These are phyloP conservation scores for Cyanoderma ruficeps DNA, from an alignment of 2,113 vertebrate genomes.

Conservation along the genomic window DNA sequence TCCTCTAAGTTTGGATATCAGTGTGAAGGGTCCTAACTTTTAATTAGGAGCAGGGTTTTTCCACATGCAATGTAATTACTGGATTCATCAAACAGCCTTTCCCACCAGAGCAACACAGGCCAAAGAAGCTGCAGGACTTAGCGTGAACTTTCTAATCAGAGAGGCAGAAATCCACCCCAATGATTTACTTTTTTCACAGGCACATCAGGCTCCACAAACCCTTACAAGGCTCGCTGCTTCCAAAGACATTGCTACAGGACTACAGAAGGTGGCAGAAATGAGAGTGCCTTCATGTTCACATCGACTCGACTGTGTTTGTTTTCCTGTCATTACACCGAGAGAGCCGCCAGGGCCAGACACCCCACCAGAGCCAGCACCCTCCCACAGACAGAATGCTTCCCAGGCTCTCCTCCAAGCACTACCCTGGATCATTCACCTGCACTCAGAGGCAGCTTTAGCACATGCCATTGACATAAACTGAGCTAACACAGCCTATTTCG, in stretches of 20 bases:
- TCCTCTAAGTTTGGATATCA: neutral
- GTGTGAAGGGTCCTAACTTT: neutral
- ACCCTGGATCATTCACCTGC: neutral
- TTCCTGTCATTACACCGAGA: accelerated
- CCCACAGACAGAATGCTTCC: neutral
- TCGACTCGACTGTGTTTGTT: neutral
- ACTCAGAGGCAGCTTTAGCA: neutral
- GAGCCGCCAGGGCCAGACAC: accelerated
- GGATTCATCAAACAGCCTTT: neutral
- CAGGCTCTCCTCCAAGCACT: neutral
- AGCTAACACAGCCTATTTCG: neutral
- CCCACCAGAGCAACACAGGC: neutral
- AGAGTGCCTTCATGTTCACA: neutral
- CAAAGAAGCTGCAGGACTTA: neutral
- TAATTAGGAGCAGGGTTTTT: neutral
- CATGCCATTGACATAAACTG: neutral
- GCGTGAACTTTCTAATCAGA: neutral
- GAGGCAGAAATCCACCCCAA: neutral
- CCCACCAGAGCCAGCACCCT: neutral
- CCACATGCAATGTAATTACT: neutral
- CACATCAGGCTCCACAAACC: neutral
- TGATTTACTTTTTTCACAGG: neutral
- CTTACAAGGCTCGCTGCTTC: neutral
- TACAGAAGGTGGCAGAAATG: neutral
- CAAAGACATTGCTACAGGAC: neutral